phyloP scores from a whole-genome alignment of 1,140 invertebrate species.

The Anoplophora glabripennis region DNA sequence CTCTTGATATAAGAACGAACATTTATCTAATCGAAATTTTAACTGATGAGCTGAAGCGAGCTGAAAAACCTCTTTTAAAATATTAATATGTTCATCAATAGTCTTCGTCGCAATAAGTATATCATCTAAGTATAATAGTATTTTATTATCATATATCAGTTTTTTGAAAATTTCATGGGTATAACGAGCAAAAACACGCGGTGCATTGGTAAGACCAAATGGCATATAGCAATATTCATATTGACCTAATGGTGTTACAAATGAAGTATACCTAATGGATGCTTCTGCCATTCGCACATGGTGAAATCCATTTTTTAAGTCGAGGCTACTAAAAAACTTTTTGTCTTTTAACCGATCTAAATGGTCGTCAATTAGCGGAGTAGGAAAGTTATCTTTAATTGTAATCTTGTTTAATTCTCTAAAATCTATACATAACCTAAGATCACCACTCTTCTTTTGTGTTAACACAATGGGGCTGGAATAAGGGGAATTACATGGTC shows the following conservation, averaged over 20 bases:
- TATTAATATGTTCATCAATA: too few species aligned
- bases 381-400: slow-evolving; percentile 36
- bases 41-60: too few species aligned
- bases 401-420: slow-evolving; percentile 39
- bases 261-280: slow-evolving; percentile 39
- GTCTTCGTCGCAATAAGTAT: slow-evolving; percentile 17
- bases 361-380: slow-evolving; percentile 46
- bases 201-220: slow-evolving; percentile 32
- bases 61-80: too few species aligned
- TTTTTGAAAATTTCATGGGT: slow-evolving; percentile 10
- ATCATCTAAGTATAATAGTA: slow-evolving; percentile 26
- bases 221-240: slow-evolving; percentile 40
- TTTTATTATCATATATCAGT: not conserved
- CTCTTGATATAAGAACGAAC: too few species aligned
- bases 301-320: slow-evolving; percentile 35
- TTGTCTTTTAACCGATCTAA: slow-evolving; percentile 30
- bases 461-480: not conserved
- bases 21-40: too few species aligned
- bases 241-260: slow-evolving; percentile 37
- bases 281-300: slow-evolving; percentile 40
- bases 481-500: not conserved
- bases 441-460: slow-evolving; percentile 36
- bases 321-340: slow-evolving; percentile 36
- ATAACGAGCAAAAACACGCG: slow-evolving; percentile 1
- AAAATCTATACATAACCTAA: too few species aligned